Percentiles rank a stretch among this genome's conserved stretches.
phyloP scores from a whole-genome alignment of 2,113 vertebrate species.

The Psilopsiagon aurifrons region DNA sequence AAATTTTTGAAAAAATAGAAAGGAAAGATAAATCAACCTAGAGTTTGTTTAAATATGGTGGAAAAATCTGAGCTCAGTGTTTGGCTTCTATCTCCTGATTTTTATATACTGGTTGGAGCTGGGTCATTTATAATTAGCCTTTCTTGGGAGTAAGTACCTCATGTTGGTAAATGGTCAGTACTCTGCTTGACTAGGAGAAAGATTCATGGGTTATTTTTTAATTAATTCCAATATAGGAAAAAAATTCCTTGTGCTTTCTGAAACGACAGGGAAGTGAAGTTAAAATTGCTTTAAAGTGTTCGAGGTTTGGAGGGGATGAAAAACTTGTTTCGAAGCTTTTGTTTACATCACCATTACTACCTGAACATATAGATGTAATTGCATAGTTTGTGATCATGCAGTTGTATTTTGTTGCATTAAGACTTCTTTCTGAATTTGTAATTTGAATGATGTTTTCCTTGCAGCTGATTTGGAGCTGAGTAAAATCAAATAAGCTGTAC shows the following conservation, averaged over 20 bases:
- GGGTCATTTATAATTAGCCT: constrained; percentile 43
- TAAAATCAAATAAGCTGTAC: not conserved
- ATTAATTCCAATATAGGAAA: constrained; percentile 13
- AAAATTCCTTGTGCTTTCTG: not conserved
- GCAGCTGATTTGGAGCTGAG: not conserved
- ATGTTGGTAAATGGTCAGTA: constrained; percentile 29
- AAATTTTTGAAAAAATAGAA: not conserved
- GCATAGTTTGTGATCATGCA: not conserved
- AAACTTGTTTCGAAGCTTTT: not conserved
- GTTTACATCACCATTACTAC: not conserved
- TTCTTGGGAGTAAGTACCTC: constrained; percentile 47
- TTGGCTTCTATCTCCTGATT: constrained; percentile 31
- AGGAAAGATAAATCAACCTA: not conserved
- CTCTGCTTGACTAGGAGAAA: constrained; percentile 6
- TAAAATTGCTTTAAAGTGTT: not conserved
- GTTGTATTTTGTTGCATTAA: not conserved
- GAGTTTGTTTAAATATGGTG: not conserved
- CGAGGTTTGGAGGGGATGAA: not conserved
- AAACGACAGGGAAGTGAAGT: not conserved
- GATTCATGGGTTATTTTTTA: not conserved
- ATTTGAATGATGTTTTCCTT: not conserved
- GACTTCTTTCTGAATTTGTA: not conserved
- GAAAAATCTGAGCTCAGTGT: constrained; percentile 15
- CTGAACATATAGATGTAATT: not conserved
- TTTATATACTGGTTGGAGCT: constrained; percentile 29